Base-by-base conservation (phyloP, 2,113 vertebrate species). In the Dolichallabes microphthalmus region DNA sequence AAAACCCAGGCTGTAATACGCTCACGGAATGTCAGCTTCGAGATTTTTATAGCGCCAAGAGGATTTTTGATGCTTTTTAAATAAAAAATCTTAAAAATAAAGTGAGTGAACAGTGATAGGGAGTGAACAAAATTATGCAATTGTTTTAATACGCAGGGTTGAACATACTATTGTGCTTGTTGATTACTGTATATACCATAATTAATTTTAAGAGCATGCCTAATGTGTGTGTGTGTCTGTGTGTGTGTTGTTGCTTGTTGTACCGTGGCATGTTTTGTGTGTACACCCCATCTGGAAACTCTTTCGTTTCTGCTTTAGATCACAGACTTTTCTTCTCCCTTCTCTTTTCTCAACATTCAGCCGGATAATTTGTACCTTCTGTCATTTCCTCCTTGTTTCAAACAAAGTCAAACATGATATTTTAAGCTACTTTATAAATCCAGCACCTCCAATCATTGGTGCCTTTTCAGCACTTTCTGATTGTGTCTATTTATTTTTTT, bases 281-380 rank as follows among this genome's bases (percentile, higher is more conserved):
- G 15, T 45, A n/a, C 11, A 11, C 73, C 35, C 64, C 84, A 85
- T 80, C 84, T 85, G 84, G 83, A 77, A 85, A 53, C 75, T 69
- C 22, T 85, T 85, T 85, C 32, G 63, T 55, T 80, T 85, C 84
- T 85, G 84, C 76, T 85, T 85, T 80, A 69, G 63, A 85, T 85
- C 76, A 69, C 20, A 55, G 61, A 25, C 27, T 50, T 85, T 69
- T 53, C 27, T 79, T 71, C 64, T 76, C n/a, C 22, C 73, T 66
- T 63, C 74, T 10, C 45, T 61, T 10, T 39, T 55, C 19, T 55
- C 50, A 35, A 19, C 60, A 45, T 60, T 85, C 5, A 57, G 50
- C 83, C 57, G 19, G 60, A 68, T 85, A 64, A 85, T 66, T 68
- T 32, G 11, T 73, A 50, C 64, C 74, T 81, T 82, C 78, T 86